These are phyloP conservation scores for Erebia ligea DNA, from an alignment of 2,888 invertebrate genomes.

Conservation along the genomic window DNA sequence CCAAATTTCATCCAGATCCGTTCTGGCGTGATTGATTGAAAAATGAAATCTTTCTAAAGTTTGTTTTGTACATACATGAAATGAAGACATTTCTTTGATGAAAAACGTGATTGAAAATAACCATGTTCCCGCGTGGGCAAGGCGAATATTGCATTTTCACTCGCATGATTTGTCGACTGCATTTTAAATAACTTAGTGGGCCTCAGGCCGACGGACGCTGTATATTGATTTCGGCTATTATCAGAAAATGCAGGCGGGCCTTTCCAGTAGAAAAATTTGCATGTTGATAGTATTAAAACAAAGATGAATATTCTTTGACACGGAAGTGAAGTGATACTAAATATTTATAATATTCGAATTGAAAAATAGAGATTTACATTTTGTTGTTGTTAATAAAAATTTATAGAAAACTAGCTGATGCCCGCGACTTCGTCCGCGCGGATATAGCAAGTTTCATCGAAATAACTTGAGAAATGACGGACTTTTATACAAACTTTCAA, in stretches of 20 bases:
- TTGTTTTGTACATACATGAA: conserved; percentile 34
- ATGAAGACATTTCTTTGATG: conserved; percentile 43
- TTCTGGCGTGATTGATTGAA: too few species aligned
- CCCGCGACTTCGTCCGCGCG: too few species aligned
- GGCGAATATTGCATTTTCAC: conserved; percentile 78
- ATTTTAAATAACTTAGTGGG: conserved; percentile 79
- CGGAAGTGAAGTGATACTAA: conserved; percentile 3
- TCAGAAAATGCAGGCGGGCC: conserved; percentile 44
- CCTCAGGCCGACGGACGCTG: conserved; percentile 49
- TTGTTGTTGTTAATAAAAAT: too few species aligned
- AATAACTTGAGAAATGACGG: neutral
- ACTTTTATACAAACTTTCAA: too few species aligned
- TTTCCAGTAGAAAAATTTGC: conserved; percentile 23
- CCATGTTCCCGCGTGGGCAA: conserved; percentile 70
- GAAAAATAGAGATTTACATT: neutral
- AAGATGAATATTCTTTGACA: neutral
- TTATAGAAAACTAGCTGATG: neutral
- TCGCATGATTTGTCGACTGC: conserved; percentile 77
- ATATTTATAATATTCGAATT: conserved; percentile 1
- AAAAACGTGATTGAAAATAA: conserved; percentile 67
- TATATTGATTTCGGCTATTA: conserved; percentile 70
- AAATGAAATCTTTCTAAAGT: conserved; percentile 10
- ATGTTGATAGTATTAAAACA: conserved; percentile 10
- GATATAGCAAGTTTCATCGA: neutral
- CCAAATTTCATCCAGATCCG: too few species aligned